Evolutionary conservation across 2,888 invertebrate genomes (phyloP), one percentile per base, ranked within the genome.

Genomic region (Matsumyia berberina): DNA sequence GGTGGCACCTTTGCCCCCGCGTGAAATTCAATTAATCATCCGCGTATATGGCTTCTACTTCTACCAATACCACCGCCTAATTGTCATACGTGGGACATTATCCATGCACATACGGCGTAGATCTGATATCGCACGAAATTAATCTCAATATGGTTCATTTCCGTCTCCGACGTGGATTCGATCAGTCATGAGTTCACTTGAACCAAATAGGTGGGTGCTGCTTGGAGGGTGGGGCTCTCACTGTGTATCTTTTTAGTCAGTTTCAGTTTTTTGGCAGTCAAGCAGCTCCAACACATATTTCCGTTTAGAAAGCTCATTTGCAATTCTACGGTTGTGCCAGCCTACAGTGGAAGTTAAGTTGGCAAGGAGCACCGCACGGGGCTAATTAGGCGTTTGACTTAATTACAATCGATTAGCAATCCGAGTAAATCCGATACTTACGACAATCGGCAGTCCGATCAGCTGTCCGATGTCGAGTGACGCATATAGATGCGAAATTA

Each of bases 141-240:
- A 73, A 83, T 83, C 83, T 78, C 69, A 62, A 73, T 64, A 78
- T 74, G 83, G 83, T 78, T 78, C 78, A 78, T 69, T 83, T 83
- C 83, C 83, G 78, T 78, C 77, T 67, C 46, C 62, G 69, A 70
- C 62, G 69, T 31, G 69, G 62, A 55, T 35, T 72, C 72, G 73
- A 73, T 72, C 66, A 73, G 42, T 44, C 37, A n/a, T 19, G 58
- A 57, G 19, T 62, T 64, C 67, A 29, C 64, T 67, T 80, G 62
- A 85, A 74, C 69, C 69, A 70, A 67, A 76, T 72, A 49, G 51
- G 39, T 70, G 72, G 74, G 80, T 66, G 76, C 66, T 58, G 60
- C 57, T 66, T n/a, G 33, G 11, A 51, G 53, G 83, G 78, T 78
- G 49, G 77, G 72, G 78, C 69, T n/a, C 55, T 8, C 17, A 35